Base-by-base conservation (phyloP, 2,888 invertebrate genomes). In the Heliothis peltigera region DNA sequence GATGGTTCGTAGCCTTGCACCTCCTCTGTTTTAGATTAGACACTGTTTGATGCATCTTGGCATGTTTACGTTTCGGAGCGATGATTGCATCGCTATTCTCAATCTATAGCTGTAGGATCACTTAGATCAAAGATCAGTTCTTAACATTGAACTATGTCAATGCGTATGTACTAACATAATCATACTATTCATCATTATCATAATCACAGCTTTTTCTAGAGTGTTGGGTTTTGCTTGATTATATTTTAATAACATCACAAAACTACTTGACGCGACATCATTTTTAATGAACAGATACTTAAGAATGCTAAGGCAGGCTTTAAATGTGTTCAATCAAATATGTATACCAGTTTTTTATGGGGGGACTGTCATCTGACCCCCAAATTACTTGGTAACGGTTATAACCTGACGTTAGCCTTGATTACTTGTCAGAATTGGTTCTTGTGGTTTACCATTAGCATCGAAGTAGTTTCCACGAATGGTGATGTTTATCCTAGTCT, bases 11-110 rank as follows among this genome's bases (percentile, higher is more conserved):
- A 48, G 25, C 54, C 75, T 72, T 75, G 59, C 70, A 64, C 53
- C 49, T 75, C 64, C 46, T 43, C 52, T 43, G 35, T 55, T 22
- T 52, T 74, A 60, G 46, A 56, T 48, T 57, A 60, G 56, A 54
- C 49, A 43, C 60, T 64, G 75, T 73, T 75, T 73, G 49, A 75
- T 54, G 64, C 75, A 73, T 75, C 72, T 75, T 73, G 75, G 76
- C 75, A 73, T 73, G 72, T 73, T 70, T 75, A 70, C 57, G 49
- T 60, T 64, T 19, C 49, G 21, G 15, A 25, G 39, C 57, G 47
- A 56, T 73, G 72, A 73, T 60, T 60, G 70, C 70, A 75, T 70
- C 59, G 46, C 56, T 60, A 51, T 60, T 63, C 47, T 59, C 46
- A 64, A 70, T 44, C 44, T 60, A 47, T 60, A 60, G 46, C 56